Percentiles rank a stretch among this genome's conserved stretches.
Conservation (phyloP, 2,113 vertebrate species). For the Aleadryas rufinucha region DNA sequence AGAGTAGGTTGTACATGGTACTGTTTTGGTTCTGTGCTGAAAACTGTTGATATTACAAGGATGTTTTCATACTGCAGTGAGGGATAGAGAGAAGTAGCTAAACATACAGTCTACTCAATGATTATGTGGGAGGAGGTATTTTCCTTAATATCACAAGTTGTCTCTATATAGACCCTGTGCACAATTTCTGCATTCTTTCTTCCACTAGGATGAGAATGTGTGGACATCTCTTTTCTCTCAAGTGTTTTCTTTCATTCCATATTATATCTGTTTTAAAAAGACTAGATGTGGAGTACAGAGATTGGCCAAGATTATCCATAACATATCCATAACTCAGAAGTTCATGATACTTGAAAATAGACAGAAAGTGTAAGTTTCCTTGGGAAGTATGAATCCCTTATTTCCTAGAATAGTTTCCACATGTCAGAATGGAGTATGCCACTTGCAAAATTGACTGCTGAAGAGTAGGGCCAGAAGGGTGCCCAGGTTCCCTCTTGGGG, state of each 20-base stretch:
- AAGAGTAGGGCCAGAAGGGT: background rate
- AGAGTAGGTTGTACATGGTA: accelerated
- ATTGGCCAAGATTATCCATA: background rate
- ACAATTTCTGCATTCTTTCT: background rate
- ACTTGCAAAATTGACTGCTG: background rate
- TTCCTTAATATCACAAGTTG: background rate
- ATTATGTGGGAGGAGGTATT: background rate
- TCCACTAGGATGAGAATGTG: background rate
- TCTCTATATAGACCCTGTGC: accelerated
- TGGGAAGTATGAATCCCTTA: background rate
- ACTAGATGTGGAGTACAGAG: background rate
- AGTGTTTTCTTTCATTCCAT: background rate
- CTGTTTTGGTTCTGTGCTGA: background rate
- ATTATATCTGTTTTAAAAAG: background rate
- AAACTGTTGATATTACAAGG: background rate
- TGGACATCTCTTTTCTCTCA: background rate
- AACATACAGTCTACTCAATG: background rate
- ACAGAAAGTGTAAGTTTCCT: background rate
- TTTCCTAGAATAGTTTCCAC: background rate
- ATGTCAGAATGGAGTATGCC: background rate
- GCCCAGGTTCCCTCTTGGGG: background rate
- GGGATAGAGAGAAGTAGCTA: background rate
- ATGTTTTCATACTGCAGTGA: background rate
- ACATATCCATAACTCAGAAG: background rate
- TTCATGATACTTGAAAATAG: background rate